Percentiles rank a stretch among this genome's conserved stretches.
Evolutionary conservation across 2,113 vertebrate species (phyloP).

Genomic region (Pseudopipra pipra): DNA sequence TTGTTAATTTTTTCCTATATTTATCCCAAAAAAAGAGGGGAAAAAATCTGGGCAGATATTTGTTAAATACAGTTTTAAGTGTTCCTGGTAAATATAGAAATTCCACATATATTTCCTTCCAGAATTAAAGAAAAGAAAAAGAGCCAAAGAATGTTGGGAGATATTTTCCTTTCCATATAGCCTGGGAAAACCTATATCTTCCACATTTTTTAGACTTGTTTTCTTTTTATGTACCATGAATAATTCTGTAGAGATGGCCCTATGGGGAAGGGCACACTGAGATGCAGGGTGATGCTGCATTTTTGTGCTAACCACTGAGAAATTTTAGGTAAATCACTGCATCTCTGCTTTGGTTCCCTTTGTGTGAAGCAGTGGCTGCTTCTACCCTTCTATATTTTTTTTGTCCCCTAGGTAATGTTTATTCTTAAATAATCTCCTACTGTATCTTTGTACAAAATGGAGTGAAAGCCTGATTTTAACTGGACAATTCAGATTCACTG

Average conservation of each 20-base stretch:
- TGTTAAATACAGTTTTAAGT: background rate
- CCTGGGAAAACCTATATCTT: background rate
- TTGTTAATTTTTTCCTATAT: background rate
- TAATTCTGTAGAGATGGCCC: background rate
- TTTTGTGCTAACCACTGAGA: background rate
- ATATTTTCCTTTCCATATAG: background rate
- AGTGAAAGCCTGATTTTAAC: background rate
- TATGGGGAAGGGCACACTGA: background rate
- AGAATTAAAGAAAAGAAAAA: background rate
- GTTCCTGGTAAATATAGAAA: background rate
- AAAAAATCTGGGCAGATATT: background rate
- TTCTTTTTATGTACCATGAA: background rate
- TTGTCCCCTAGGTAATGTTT: accelerated
- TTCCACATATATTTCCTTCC: background rate
- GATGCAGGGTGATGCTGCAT: background rate
- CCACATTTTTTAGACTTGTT: background rate
- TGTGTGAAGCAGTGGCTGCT: background rate
- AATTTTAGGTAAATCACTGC: background rate
- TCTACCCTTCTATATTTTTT: background rate
- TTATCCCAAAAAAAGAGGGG: background rate
- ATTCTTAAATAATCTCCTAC: background rate
- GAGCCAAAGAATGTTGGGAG: background rate
- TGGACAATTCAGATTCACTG: background rate
- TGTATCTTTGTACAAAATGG: background rate
- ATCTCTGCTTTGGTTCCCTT: background rate